Conservation (phyloP, 2,888 invertebrate species). For the Acrobasis repandana region DNA sequence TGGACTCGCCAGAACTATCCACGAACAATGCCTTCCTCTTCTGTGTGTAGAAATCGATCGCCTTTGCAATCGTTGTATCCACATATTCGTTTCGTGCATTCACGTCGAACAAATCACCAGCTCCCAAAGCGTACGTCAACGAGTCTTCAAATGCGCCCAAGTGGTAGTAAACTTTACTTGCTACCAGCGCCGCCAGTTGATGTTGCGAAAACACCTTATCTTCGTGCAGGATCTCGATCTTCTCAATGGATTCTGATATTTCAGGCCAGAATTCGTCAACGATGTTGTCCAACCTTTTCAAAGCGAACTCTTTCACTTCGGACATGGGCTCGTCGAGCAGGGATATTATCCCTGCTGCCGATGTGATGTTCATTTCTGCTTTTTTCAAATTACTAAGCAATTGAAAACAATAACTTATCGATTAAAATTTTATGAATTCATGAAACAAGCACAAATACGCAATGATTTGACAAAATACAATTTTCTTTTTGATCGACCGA, state of each 20-base stretch:
- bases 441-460: constrained; percentile 41
- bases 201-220: constrained; percentile 94
- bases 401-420: constrained; percentile 7
- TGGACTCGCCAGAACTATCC: constrained; percentile 85
- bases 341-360: constrained; percentile 95
- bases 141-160: constrained; percentile 98
- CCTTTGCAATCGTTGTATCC: constrained; percentile 98
- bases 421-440: constrained; percentile 30
- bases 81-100: constrained; percentile 97
- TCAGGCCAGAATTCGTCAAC: constrained; percentile 99
- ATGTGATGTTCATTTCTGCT: constrained; percentile 76
- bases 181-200: constrained; percentile 97
- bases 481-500: constrained; percentile 11
- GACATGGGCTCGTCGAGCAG: constrained; percentile 96
- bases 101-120: constrained; percentile 97
- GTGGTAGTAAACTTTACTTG: constrained; percentile 99
- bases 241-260: constrained; percentile 98
- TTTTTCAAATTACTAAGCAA: constrained; percentile 31
- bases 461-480: constrained; percentile 76
- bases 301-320: constrained; percentile 96
- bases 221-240: constrained; percentile 98
- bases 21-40: constrained; percentile 90
- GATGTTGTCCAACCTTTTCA: constrained; percentile 95
- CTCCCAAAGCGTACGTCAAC: constrained; percentile 97
- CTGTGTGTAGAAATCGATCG: constrained; percentile 98